These are phyloP conservation scores for Nylanderia fulva DNA, from an alignment of 1,140 invertebrate genomes.

Conservation along the genomic window DNA sequence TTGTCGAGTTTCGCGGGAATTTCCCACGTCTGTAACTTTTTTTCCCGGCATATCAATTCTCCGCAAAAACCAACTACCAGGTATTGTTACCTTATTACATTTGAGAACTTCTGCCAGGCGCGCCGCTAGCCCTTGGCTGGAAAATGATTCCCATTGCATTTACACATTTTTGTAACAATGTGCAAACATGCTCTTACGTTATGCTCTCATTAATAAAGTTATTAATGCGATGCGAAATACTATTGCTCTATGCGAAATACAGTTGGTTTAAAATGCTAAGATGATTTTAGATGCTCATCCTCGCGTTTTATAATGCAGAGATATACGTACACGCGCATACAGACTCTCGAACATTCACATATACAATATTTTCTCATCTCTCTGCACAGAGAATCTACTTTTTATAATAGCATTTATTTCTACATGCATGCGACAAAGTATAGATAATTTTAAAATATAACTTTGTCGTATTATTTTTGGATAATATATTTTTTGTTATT, in stretches of 20 bases:
- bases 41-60: constrained; percentile 67
- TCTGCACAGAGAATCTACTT: neutral
- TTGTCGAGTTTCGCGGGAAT: constrained; percentile 69
- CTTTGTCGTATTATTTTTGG: neutral
- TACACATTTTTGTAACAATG: constrained; percentile 56
- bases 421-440: neutral
- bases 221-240: constrained; percentile 52
- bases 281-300: constrained; percentile 39
- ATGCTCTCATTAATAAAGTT: constrained; percentile 55
- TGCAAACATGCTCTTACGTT: constrained; percentile 41
- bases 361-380: constrained; percentile 46
- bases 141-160: constrained; percentile 55
- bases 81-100: constrained; percentile 69
- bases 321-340: neutral
- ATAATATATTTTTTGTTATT: neutral
- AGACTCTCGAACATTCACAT: neutral
- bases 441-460: constrained; percentile 6
- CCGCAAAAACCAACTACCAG: constrained; percentile 58
- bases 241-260: constrained; percentile 36
- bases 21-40: constrained; percentile 71
- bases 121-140: constrained; percentile 1
- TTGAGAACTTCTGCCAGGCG: constrained; percentile 40
- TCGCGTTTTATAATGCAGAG: constrained; percentile 37
- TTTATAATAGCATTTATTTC: constrained; percentile 5
- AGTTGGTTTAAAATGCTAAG: constrained; percentile 37